phyloP scores from a whole-genome alignment of 2,797 vertebrate genomes.

The Acestrorhynchus altus region DNA sequence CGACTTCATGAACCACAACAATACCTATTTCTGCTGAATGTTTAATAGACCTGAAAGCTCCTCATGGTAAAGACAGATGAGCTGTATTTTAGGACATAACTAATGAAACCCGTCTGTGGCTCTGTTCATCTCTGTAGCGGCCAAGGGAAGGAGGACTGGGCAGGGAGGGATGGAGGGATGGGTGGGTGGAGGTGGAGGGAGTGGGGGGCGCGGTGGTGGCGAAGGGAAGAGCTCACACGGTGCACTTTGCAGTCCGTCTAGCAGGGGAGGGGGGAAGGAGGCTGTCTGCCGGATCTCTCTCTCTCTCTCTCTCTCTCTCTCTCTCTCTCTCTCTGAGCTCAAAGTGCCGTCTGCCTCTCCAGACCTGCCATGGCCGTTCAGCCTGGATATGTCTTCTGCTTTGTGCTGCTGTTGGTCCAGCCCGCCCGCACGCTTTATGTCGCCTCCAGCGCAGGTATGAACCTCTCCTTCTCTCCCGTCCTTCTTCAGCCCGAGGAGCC shows the following conservation, averaged over 20 bases:
- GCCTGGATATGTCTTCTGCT: conserved; percentile 55
- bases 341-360: conserved; percentile 59
- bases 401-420: conserved; percentile 61
- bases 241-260: conserved; percentile 59
- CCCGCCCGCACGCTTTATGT: conserved; percentile 62
- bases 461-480: neutral
- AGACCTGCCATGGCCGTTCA: conserved; percentile 67
- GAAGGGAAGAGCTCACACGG: conserved; percentile 36
- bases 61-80: conserved; percentile 13
- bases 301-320: neutral
- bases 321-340: conserved; percentile 28
- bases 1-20: too few relatives aligned
- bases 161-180: conserved; percentile 19
- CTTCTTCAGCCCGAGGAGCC: neutral
- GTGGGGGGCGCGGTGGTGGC: conserved; percentile 5
- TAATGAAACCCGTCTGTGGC: conserved; percentile 25
- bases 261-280: conserved; percentile 45
- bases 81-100: conserved; percentile 37
- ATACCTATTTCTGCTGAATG: conserved; percentile 20
- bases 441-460: conserved; percentile 65
- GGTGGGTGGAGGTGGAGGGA: conserved; percentile 8
- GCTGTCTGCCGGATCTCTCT: conserved; percentile 55
- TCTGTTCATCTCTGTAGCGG: conserved; percentile 27
- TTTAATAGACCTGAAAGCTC: conserved; percentile 22
- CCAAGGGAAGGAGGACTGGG: conserved; percentile 3